Percentiles rank a stretch among this genome's conserved stretches.
Conservation (phyloP, 2,113 vertebrate genomes). For the Macquaria ambigua region DNA sequence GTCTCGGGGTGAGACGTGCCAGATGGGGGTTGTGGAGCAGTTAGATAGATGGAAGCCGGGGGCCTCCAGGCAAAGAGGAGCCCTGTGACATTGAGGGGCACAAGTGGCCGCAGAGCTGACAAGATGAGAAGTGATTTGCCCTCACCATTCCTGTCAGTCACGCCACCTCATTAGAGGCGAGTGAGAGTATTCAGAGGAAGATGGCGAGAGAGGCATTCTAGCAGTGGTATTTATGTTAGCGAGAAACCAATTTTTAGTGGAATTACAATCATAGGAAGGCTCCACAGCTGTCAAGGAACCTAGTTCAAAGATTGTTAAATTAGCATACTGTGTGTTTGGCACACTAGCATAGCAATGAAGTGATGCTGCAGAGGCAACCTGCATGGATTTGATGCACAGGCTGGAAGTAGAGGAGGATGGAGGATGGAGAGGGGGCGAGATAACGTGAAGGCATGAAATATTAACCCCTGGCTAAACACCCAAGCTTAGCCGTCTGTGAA, state of each 20-base stretch:
- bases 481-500: constrained; percentile 70
- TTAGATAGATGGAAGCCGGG: constrained; percentile 71
- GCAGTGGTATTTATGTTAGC: constrained; percentile 45
- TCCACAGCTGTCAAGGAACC: constrained; percentile 60
- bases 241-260: constrained; percentile 40
- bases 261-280: constrained; percentile 53
- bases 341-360: constrained; percentile 35
- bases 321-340: constrained; percentile 55
- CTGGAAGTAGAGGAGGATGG: constrained; percentile 6
- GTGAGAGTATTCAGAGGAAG: constrained; percentile 38
- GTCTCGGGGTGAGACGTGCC: constrained; percentile 64
- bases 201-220: constrained; percentile 14
- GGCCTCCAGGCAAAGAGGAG: constrained; percentile 75
- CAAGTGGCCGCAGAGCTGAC: constrained; percentile 80
- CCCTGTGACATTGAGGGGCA: constrained; percentile 82
- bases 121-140: constrained; percentile 83
- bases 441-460: constrained; percentile 75
- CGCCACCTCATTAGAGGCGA: constrained; percentile 80
- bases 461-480: constrained; percentile 78
- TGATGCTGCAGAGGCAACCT: constrained; percentile 31
- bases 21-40: constrained; percentile 70
- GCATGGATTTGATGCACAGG: constrained; percentile 37
- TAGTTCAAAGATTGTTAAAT: constrained; percentile 66
- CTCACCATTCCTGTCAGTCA: constrained; percentile 80
- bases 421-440: background rate